Evolutionary conservation across 2,797 vertebrate genomes (phyloP), one percentile per base, ranked within the genome.

Genomic region (Mallotus villosus): DNA sequence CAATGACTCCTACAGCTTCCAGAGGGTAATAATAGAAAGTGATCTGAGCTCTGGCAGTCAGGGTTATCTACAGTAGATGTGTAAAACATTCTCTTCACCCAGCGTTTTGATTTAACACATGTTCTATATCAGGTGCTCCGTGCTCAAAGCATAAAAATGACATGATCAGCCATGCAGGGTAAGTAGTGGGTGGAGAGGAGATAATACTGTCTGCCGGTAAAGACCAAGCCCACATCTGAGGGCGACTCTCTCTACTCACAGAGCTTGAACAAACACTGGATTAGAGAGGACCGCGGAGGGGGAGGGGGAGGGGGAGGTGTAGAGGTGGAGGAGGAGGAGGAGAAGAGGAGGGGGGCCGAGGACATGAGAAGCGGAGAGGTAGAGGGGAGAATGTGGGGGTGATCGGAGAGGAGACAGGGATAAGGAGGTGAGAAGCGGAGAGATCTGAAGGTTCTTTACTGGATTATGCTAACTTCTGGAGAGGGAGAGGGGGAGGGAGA

Each of bases 251-350:
- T 73, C 69, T 70, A 64, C 72, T 21, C 37, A 51, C 71, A 65
- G 59, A 84, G 82, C 73, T 19, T 32, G 71, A 78, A 82, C 82
- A 78, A 73, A 81, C 71, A 53, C 63, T 73, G 81, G 81, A 80
- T 86, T 81, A 82, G 63, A 74, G 49, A 69, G 70, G 73, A 46
- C 49, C 32, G 62, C 68, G 76, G 66, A 68, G 70, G 67, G 64
- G 73, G 76, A 53, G 51, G 51, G 51, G 51, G 51, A 55, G 51
- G 51, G 62, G 59, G 64, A 75, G 76, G 22, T 17, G 51, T 9
- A 51, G 49, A 51, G 49, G 17, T 4, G 49, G 49, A 51, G 49
- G 49, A 29, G 19, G 57, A 21, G 21, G 55, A n/a, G 21, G 58
- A 21, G 21, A 17, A 21, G 49, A 17, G 49, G 49, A 17, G 49